Evolutionary conservation across 2,113 vertebrate genomes (phyloP).

Genomic region (Phocoena phocoena): DNA sequence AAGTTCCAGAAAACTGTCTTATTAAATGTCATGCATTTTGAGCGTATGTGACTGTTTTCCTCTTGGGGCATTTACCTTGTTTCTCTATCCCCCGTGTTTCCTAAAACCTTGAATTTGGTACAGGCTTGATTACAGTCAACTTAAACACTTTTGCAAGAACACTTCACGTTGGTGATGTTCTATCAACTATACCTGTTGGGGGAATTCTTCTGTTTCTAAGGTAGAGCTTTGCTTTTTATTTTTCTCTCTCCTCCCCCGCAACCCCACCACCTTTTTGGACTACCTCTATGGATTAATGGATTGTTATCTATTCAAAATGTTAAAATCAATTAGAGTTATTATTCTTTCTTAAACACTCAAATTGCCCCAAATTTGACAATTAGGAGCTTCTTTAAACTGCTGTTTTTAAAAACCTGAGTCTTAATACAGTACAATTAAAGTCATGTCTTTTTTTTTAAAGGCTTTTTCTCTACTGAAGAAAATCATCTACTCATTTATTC

Average conservation of each 20-base stretch:
- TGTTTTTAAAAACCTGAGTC: neutral
- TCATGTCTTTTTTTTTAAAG: neutral
- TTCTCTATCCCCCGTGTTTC: neutral
- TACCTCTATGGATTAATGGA: neutral
- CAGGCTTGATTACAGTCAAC: neutral
- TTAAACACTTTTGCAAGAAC: conserved; percentile 8
- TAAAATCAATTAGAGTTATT: neutral
- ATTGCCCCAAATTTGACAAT: neutral
- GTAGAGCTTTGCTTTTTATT: neutral
- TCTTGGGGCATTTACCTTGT: neutral
- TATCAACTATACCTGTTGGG: neutral
- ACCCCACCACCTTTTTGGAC: neutral
- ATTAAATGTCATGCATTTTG: neutral
- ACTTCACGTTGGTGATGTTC: conserved; percentile 5
- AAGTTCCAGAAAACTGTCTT: neutral
- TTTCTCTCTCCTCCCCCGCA: neutral
- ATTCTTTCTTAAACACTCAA: conserved; percentile 2
- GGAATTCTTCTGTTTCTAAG: neutral
- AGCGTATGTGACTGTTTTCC: neutral
- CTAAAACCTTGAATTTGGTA: neutral
- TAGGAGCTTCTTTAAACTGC: neutral
- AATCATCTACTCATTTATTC: neutral
- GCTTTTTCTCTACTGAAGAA: conserved; percentile 17
- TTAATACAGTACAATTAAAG: neutral
- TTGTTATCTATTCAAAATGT: neutral